phyloP scores from a whole-genome alignment of 2,113 vertebrate genomes.

The Toxotes jaculatrix region DNA sequence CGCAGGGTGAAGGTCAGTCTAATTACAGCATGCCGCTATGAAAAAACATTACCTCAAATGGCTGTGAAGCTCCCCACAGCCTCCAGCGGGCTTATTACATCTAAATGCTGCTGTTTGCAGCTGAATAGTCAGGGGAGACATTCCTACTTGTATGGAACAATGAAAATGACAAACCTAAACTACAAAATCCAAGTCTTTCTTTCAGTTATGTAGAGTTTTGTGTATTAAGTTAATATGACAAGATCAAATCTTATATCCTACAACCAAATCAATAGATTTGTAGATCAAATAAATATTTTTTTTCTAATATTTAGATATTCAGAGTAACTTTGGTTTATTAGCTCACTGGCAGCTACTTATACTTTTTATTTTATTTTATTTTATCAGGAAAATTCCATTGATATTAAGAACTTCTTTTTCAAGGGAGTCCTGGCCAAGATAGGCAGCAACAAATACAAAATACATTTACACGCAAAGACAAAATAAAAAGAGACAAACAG shows the following conservation, averaged over 20 bases:
- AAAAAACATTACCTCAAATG: constrained; percentile 22
- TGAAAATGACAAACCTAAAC: constrained; percentile 15
- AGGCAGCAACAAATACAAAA: too few relatives aligned
- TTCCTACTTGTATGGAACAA: constrained; percentile 12
- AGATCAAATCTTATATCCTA: not conserved
- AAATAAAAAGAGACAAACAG: too few relatives aligned
- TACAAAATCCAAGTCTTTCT: not conserved
- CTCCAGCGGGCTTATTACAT: constrained; percentile 22
- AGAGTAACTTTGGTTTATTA: not conserved
- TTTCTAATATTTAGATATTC: not conserved
- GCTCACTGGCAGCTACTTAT: too few relatives aligned
- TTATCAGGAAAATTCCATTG: too few relatives aligned
- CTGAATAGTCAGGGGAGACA: constrained; percentile 23
- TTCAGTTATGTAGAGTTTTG: not conserved
- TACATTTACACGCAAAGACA: too few relatives aligned
- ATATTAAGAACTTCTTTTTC: too few relatives aligned
- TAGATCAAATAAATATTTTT: not conserved
- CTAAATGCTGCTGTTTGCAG: constrained; percentile 29
- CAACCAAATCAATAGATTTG: not conserved
- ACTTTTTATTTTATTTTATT: too few relatives aligned
- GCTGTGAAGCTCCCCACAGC: constrained; percentile 11
- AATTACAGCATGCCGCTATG: constrained; percentile 37
- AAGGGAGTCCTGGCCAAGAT: too few relatives aligned
- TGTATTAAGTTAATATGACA: too few relatives aligned
- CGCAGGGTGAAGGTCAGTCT: constrained; percentile 44